Percentiles rank a stretch among this genome's conserved stretches.
phyloP scores from a whole-genome alignment of 2,888 invertebrate genomes.

The Lampropteryx suffumata region DNA sequence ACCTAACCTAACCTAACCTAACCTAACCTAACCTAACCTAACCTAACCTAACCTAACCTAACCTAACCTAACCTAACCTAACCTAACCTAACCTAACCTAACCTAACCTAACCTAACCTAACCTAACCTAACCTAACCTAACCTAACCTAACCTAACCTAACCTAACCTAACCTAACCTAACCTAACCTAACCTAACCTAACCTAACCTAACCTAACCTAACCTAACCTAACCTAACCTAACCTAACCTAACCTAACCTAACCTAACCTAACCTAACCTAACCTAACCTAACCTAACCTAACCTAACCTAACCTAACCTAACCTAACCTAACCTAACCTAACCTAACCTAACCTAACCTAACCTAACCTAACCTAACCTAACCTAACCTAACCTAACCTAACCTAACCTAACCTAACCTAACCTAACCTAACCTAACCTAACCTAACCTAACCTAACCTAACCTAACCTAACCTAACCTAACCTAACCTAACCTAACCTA shows the following conservation, averaged over 20 bases:
- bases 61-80: constrained; percentile 19
- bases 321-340: constrained; percentile 17
- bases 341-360: constrained; percentile 19
- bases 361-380: constrained; percentile 23
- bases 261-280: constrained; percentile 17
- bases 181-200: constrained; percentile 33
- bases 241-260: constrained; percentile 22
- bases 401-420: constrained; percentile 21
- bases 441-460: constrained; percentile 25
- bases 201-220: constrained; percentile 27
- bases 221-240: constrained; percentile 25
- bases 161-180: constrained; percentile 34
- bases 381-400: constrained; percentile 22
- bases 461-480: constrained; percentile 25
- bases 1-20: constrained; percentile 19
- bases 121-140: constrained; percentile 32
- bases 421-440: constrained; percentile 22
- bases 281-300: constrained; percentile 17
- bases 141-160: constrained; percentile 33
- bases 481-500: constrained; percentile 27
- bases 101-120: constrained; percentile 30
- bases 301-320: constrained; percentile 20
- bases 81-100: constrained; percentile 27
- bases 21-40: constrained; percentile 15
- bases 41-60: constrained; percentile 16